Base-by-base conservation (phyloP, 1,140 invertebrate genomes). In the Maconellicoccus hirsutus region DNA sequence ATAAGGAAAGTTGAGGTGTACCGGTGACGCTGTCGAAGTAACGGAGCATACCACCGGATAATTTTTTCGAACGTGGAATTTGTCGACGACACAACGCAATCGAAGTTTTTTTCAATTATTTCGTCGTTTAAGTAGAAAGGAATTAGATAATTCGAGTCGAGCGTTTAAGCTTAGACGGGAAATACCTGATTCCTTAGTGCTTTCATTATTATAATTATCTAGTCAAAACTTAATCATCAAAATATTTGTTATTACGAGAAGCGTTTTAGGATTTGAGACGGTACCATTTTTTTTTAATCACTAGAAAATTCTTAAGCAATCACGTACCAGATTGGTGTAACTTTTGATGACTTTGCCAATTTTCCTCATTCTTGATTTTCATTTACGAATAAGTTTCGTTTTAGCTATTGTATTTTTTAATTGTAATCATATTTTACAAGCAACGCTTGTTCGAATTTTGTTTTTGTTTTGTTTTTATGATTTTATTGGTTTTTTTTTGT, bases 141-240 rank as follows among this genome's bases (percentile, higher is more conserved):
- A n/a, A n/a, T n/a, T n/a, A n/a, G n/a, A n/a, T n/a, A n/a, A n/a
- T n/a, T n/a, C n/a, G n/a, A n/a, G n/a, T n/a, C n/a, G n/a, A n/a
- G n/a, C n/a, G n/a, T n/a, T n/a, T n/a, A n/a, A n/a, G n/a, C n/a
- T n/a, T n/a, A n/a, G n/a, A n/a, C n/a, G n/a, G 29, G 29, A 33
- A 12, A 33, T 33, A 12, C 29, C 12, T 12, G 29, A 33, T 33
- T 12, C 29, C 29, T 33, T 33, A 33, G 29, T 33, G 29, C 29
- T 33, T 33, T 33, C 29, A 33, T 33, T 33, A 33, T 33, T 33
- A 16, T 52, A 52, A 52, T 52, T 52, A 52, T 52, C 42, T 52
- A 52, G 42, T 52, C 42, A 52, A 52, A 52, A 52, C 42, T 52
- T 52, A 52, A 52, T 52, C 42, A 52, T 52, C 42, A 52, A 52